Conservation (phyloP, 1,140 invertebrate genomes). For the Brachionus paranguensis region DNA sequence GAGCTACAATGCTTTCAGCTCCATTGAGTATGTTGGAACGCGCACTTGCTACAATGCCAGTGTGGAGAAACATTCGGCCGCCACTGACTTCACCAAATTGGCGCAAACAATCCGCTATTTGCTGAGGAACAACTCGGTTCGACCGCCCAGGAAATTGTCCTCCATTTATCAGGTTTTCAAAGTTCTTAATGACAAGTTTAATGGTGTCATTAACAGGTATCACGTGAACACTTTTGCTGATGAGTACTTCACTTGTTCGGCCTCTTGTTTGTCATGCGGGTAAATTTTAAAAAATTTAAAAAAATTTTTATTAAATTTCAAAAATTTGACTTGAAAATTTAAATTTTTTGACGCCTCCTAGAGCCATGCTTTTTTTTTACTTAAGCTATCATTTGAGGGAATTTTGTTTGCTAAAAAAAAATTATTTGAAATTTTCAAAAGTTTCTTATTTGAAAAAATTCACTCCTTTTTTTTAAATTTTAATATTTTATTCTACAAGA, state of each 20-base stretch:
- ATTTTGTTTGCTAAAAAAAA: too few species aligned
- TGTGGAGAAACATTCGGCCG: background rate
- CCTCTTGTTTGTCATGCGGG: constrained; percentile 67
- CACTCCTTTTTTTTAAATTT: too few species aligned
- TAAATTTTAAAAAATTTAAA: too few species aligned
- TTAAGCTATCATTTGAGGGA: too few species aligned
- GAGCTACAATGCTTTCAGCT: constrained; percentile 65
- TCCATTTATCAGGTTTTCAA: constrained; percentile 66
- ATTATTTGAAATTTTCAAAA: too few species aligned
- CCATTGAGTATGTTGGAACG: constrained; percentile 67
- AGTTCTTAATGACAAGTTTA: constrained; percentile 72
- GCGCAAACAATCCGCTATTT: constrained; percentile 58
- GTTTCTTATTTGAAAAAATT: too few species aligned
- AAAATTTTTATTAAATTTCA: background rate
- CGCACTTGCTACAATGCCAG: constrained; percentile 53
- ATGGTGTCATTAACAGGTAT: constrained; percentile 63
- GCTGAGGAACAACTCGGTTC: constrained; percentile 64
- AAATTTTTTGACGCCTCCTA: background rate
- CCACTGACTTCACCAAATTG: constrained; percentile 61
- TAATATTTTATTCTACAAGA: background rate
- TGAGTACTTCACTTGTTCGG: constrained; percentile 72
- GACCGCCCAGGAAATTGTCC: constrained; percentile 63
- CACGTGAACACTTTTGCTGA: constrained; percentile 67
- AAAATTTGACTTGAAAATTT: background rate
- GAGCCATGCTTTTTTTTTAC: too few species aligned